Conservation (phyloP, 2,113 vertebrate species). For the Aegotheles bennettii region DNA sequence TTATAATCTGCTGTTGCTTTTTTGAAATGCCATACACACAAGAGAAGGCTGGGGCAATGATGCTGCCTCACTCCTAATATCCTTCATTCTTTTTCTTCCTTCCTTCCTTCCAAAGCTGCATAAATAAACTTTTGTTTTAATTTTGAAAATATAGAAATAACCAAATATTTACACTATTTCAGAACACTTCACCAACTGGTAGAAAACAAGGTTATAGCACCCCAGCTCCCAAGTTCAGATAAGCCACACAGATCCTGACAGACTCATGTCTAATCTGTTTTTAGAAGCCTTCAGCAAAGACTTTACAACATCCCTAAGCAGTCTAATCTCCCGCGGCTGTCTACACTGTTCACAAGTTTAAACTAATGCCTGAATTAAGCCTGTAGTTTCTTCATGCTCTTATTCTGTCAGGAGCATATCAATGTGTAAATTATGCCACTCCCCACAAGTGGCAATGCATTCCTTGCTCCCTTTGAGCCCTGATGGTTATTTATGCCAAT, state of each 20-base stretch:
- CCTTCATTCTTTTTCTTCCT: not conserved
- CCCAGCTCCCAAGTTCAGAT: not conserved
- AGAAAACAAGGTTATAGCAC: not conserved
- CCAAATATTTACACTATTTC: not conserved
- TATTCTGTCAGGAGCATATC: not conserved
- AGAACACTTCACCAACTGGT: not conserved
- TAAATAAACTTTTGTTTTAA: rapidly evolving
- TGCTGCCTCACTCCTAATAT: not conserved
- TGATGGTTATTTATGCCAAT: not conserved
- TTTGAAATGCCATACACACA: not conserved
- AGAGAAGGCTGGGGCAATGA: not conserved
- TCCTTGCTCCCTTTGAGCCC: not conserved
- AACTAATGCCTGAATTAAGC: not conserved
- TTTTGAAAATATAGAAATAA: not conserved
- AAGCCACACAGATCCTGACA: not conserved
- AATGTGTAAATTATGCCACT: rapidly evolving
- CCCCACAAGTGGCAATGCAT: not conserved
- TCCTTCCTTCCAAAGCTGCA: not conserved
- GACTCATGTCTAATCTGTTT: not conserved
- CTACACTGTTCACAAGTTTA: not conserved
- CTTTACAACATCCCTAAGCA: not conserved
- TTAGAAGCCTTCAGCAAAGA: not conserved
- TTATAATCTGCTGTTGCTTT: not conserved
- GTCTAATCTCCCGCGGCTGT: not conserved
- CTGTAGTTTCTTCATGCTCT: not conserved